Evolutionary conservation across 64 coral and sea anemone genomes (phyloP), one percentile per base, ranked within the genome.

Genomic region (Stylophora pistillata): DNA sequence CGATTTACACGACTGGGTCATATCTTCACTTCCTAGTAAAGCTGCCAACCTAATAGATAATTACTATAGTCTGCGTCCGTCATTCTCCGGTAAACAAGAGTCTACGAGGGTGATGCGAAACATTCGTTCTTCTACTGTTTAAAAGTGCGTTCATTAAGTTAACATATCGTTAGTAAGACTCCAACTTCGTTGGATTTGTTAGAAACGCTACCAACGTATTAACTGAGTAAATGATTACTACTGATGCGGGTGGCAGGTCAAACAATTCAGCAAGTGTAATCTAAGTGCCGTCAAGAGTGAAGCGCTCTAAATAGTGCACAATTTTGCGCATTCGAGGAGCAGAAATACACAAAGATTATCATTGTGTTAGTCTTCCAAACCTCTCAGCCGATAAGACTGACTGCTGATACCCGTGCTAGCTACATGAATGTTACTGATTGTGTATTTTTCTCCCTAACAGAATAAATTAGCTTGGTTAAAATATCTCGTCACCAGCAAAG

Each of bases 181-280:
- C 21, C 32, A 65, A 17, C 23, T 13, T 25, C 26, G 27, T 56
- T 13, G 64, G 29, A 64, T 20, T 37, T 11, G 21, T 61, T 37
- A 82, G 30, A 13, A 15, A 47, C 37, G 11, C 37, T 84, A 70
- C 12, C 18, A 69, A 34, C 10, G 18, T n/a, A 66, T 58, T 31
- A 59, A 65, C 13, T 34, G 30, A 59, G 28, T 10, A 61, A 12
- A 62, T 31, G 33, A 20, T 79, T 57, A 13, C 28, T 27, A 28
- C 11, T 58, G 15, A 15, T 23, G 60, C 80, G 79, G 79, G 1
- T 52, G 80, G 80, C 80, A 84, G 80, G 80, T 84, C 80, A 84
- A 84, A 70, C 31, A 70, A 69, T 53, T 70, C 23, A 47, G 80
- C 80, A 62, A 32, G 23, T 37, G 23, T 37, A 84, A 53, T 1